phyloP scores from a whole-genome alignment of 2,797 vertebrate species.

The Melanotaenia pygmaea region DNA sequence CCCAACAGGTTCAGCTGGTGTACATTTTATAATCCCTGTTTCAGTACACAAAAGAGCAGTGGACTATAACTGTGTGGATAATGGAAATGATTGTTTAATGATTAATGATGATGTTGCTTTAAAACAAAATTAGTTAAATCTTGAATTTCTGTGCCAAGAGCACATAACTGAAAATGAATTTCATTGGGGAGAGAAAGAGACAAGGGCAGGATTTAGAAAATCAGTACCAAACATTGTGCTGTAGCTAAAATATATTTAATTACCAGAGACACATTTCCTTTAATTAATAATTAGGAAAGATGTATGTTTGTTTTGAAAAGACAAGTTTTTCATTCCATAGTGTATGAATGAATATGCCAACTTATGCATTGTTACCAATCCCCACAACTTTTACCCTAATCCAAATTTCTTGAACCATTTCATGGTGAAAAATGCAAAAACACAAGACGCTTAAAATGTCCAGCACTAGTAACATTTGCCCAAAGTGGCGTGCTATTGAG shows the following conservation, averaged over 20 bases:
- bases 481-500: no score
- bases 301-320: not conserved
- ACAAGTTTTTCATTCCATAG: no score
- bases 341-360: no score
- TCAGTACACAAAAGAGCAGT: not conserved
- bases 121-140: no score
- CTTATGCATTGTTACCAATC: no score
- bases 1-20: not conserved
- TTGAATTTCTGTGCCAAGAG: not conserved
- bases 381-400: no score
- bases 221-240: not conserved
- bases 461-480: no score
- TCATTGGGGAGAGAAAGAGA: not conserved
- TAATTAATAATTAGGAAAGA: not conserved
- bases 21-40: not conserved
- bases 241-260: not conserved
- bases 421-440: no score
- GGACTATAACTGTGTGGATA: not conserved
- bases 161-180: not conserved
- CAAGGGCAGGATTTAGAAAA: not conserved
- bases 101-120: no score
- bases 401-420: no score
- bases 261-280: not conserved
- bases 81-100: no score
- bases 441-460: no score